phyloP scores from a whole-genome alignment of 2,888 invertebrate species.

The Ornithoptera alexandrae region DNA sequence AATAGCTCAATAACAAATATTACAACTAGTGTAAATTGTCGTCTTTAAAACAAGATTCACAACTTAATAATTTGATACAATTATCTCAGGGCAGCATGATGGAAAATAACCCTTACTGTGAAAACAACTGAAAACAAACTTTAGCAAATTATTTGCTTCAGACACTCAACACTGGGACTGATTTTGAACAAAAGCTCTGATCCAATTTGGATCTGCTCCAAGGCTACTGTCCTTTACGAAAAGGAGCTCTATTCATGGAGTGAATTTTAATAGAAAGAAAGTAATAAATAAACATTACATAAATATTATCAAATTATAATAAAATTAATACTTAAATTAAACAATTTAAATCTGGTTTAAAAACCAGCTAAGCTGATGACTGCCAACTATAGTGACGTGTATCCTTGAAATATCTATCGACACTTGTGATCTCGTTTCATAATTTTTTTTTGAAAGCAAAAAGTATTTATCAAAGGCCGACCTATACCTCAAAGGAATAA shows the following conservation, averaged over 20 bases:
- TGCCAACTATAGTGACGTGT: no score
- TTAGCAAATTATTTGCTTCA: constrained; percentile 19
- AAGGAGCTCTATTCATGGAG: constrained; percentile 13
- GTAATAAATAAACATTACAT: constrained; percentile 1
- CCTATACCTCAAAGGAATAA: not conserved
- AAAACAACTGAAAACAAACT: constrained; percentile 9
- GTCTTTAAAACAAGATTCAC: not conserved
- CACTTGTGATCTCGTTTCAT: no score
- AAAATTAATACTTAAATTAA: not conserved
- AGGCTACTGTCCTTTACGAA: constrained; percentile 18
- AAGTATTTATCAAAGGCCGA: no score
- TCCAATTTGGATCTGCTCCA: constrained; percentile 27
- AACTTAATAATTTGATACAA: constrained; percentile 6
- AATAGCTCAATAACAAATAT: not conserved
- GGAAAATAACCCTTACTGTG: not conserved
- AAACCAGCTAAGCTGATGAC: no score
- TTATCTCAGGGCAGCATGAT: not conserved
- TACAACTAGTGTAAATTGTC: not conserved
- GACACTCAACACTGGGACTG: constrained; percentile 20
- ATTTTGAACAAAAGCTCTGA: constrained; percentile 27
- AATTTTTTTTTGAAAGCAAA: no score
- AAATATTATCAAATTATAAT: not conserved
- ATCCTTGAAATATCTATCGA: no score
- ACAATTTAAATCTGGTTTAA: not conserved
- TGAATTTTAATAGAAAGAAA: constrained; percentile 20